A percentile compares a stretch with the other conserved stretches of the same genome.
Evolutionary conservation across 2,888 invertebrate genomes (phyloP).

Genomic region (Priocnemis perturbator): DNA sequence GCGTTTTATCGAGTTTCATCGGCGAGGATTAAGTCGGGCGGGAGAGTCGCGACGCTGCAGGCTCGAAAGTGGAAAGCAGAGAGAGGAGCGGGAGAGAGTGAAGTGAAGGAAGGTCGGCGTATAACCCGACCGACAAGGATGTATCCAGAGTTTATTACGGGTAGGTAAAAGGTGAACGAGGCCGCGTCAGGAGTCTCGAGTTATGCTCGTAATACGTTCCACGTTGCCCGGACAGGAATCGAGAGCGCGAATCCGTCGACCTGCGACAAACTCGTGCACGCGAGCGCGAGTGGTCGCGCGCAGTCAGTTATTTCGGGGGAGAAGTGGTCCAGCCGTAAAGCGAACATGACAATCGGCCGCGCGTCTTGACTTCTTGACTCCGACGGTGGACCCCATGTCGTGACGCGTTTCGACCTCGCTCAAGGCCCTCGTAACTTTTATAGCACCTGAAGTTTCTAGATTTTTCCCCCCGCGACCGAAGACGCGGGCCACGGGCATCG

Average conservation of each 20-base stretch:
- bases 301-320: not conserved
- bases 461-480: not conserved
- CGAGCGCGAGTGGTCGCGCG: slow-evolving; percentile 10
- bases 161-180: slow-evolving; percentile 53
- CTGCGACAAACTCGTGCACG: slow-evolving; percentile 1
- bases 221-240: slow-evolving; percentile 37
- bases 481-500: no score
- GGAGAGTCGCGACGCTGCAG: not conserved
- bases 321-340: slow-evolving; percentile 45
- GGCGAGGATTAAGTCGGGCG: slow-evolving; percentile 43
- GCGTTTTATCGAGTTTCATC: slow-evolving; percentile 43
- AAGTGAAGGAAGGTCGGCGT: not conserved
- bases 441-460: slow-evolving; percentile 10
- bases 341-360: slow-evolving; percentile 41
- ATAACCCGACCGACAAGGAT: not conserved
- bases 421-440: slow-evolving; percentile 19
- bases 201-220: slow-evolving; percentile 51
- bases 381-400: not conserved
- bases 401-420: not conserved
- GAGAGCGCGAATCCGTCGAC: not conserved
- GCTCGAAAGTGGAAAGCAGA: slow-evolving; percentile 16
- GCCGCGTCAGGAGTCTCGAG: slow-evolving; percentile 38
- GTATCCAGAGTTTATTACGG: slow-evolving; percentile 41
- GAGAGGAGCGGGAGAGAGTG: not conserved
- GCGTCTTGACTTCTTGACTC: slow-evolving; percentile 35